Percentiles rank a stretch among this genome's conserved stretches.
These are phyloP conservation scores for Micropoecilia bifurca DNA, from an alignment of 2,797 vertebrate species.

Conservation along the genomic window DNA sequence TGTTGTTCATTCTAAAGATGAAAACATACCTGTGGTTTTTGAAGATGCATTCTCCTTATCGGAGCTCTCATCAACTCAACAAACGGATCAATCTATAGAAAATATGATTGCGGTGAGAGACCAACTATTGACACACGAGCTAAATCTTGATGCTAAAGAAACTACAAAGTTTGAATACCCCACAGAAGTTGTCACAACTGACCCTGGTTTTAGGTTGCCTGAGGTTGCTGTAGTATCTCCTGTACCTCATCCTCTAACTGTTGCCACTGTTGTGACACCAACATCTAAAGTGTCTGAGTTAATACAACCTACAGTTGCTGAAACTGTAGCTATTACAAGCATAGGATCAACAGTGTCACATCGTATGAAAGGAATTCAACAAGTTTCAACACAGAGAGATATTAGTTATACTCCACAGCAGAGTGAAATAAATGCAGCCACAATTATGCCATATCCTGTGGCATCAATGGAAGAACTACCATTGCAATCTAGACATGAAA, in stretches of 20 bases:
- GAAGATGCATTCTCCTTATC: slow-evolving; percentile 18
- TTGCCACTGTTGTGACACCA: slow-evolving; percentile 26
- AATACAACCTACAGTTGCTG: slow-evolving; percentile 19
- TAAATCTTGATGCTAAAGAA: slow-evolving; percentile 23
- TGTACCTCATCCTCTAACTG: slow-evolving; percentile 20
- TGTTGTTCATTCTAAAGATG: slow-evolving; percentile 21
- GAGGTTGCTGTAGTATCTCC: slow-evolving; percentile 39
- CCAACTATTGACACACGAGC: slow-evolving; percentile 30
- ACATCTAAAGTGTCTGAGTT: slow-evolving; percentile 12
- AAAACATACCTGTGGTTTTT: slow-evolving; percentile 27
- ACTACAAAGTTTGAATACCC: slow-evolving; percentile 35
- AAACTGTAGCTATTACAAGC: slow-evolving; percentile 16
- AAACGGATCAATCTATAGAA: slow-evolving; percentile 33
- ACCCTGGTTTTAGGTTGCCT: slow-evolving; percentile 38
- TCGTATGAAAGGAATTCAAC: slow-evolving; percentile 40
- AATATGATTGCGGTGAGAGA: slow-evolving; percentile 26
- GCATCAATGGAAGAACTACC: slow-evolving; percentile 47
- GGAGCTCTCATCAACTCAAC: slow-evolving; percentile 28
- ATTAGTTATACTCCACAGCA: slow-evolving; percentile 38
- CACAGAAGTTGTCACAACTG: slow-evolving; percentile 40
- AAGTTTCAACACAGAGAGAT: slow-evolving; percentile 45
- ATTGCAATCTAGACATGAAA: slow-evolving; percentile 54
- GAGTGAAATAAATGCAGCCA: slow-evolving; percentile 32
- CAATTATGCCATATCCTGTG: slow-evolving; percentile 47
- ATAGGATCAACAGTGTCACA: slow-evolving; percentile 23